Evolutionary conservation across 2,113 vertebrate species (phyloP).

Genomic region (Alethe diademata): DNA sequence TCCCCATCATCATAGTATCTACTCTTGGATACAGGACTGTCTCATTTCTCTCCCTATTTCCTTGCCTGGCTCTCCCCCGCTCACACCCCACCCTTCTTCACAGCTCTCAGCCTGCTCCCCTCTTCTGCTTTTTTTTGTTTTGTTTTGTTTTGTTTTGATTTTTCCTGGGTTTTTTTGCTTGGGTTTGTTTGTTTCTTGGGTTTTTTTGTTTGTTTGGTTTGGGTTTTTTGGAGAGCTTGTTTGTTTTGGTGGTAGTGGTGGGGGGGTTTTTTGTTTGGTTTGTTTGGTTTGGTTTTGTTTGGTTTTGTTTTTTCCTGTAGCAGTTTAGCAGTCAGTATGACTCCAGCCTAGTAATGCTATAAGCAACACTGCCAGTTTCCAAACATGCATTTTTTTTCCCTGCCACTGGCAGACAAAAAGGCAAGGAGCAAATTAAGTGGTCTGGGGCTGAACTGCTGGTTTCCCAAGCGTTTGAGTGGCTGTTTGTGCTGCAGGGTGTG

Average conservation of each 20-base stretch:
- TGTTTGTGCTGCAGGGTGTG: background rate
- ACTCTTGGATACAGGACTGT: background rate
- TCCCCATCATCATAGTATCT: background rate
- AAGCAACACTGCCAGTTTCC: constrained; percentile 10
- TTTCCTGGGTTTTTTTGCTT: background rate
- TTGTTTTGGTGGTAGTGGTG: no score
- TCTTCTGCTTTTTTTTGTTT: background rate
- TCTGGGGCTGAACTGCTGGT: background rate
- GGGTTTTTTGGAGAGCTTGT: background rate
- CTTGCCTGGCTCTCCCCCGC: background rate
- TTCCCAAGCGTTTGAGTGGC: background rate
- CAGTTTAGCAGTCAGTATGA: background rate
- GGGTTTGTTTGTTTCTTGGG: background rate
- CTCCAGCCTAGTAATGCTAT: background rate
- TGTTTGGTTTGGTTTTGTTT: background rate
- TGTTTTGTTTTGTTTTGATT: background rate
- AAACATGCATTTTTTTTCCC: constrained; percentile 2
- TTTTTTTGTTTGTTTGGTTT: background rate
- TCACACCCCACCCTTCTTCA: background rate
- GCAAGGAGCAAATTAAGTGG: constrained; percentile 45
- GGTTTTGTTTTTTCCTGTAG: background rate
- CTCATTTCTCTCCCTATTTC: constrained; percentile 14
- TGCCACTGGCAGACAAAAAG: constrained; percentile 18
- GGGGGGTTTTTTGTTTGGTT: no score
- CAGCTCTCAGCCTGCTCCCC: background rate